Evolutionary conservation across 2,888 invertebrate genomes (phyloP).

Genomic region (Ischnus inquisitorius): DNA sequence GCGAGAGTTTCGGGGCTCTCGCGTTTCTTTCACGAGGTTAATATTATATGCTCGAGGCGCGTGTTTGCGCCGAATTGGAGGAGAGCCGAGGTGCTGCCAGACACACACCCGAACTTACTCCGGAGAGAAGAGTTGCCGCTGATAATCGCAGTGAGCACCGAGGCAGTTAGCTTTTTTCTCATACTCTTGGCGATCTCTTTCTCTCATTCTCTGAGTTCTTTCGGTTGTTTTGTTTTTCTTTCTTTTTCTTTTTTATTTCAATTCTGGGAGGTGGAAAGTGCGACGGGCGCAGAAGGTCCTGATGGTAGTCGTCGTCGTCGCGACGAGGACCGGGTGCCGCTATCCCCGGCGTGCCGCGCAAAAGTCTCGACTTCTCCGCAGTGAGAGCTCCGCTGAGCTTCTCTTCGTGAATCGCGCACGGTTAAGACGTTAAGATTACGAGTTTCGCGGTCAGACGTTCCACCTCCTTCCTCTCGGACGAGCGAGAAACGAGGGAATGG

Average conservation of each 20-base stretch:
- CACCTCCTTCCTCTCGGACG: slow-evolving; percentile 37
- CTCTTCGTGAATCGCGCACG: slow-evolving; percentile 57
- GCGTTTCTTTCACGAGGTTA: slow-evolving; percentile 44
- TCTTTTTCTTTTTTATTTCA: slow-evolving; percentile 25
- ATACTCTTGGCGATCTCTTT: slow-evolving; percentile 32
- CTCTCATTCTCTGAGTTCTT: slow-evolving; percentile 4
- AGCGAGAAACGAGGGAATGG: slow-evolving; percentile 31
- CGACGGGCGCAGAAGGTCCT: slow-evolving; percentile 18
- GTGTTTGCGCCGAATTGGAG: slow-evolving; percentile 11
- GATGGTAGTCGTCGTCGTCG: slow-evolving; percentile 43
- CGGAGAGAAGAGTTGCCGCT: slow-evolving; percentile 49
- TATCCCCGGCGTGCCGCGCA: slow-evolving; percentile 35
- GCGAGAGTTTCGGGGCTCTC: not conserved
- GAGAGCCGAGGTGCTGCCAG: slow-evolving; percentile 50
- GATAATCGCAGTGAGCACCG: slow-evolving; percentile 65
- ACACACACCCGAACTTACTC: slow-evolving; percentile 52
- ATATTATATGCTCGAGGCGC: slow-evolving; percentile 53
- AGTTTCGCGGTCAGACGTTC: slow-evolving; percentile 70
- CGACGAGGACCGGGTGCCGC: slow-evolving; percentile 41
- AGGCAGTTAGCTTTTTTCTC: slow-evolving; percentile 65
- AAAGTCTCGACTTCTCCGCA: slow-evolving; percentile 30
- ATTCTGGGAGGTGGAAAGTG: slow-evolving; percentile 66
- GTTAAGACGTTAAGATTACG: slow-evolving; percentile 72
- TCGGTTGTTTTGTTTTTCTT: not conserved
- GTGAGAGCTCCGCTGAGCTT: slow-evolving; percentile 19